Base-by-base conservation (phyloP, 2,888 invertebrate genomes). In the Vandiemenella viatica region DNA sequence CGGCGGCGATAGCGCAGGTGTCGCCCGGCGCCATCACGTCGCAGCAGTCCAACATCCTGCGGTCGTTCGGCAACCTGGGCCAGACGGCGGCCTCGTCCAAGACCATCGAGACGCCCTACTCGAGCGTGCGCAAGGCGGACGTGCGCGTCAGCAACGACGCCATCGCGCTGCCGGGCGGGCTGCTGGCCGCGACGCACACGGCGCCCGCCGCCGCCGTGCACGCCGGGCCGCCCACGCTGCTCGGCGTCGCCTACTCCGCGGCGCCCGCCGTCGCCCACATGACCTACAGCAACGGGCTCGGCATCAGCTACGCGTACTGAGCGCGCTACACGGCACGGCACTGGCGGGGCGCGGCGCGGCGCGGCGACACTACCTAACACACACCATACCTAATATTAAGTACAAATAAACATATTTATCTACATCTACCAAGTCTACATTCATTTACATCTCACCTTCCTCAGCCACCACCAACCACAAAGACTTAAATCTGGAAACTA, bases 61-160 rank as follows among this genome's bases (percentile, higher is more conserved):
- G 79, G 53, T 72, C 74, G 42, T 76, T 72, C 50, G 82, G 78
- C 55, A 82, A 82, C 62, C 67, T 82, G 54, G 80, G 79, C 52
- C 65, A 66, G 53, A 19, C 19, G 20, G 42, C 19, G 42, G 17
- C 13, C 42, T 42, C n/a, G 18, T 71, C 76, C 13, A 82, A 81
- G 62, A 74, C 77, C 51, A 74, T 81, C 56, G 77, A 79, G 63
- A 81, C 82, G 2, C 81, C 82, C 5, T 82, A 74, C 70, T 80
- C 80, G 42, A 79, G 77, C 61, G 79, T 79, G 37, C 76, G 78
- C 59, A 81, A 80, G 60, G 68, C 78, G 17, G 80, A 81, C 60
- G 74, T 80, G 19, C 75, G 80, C n/a, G 76, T 81, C 16, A 77
- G 75, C 65, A 82, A 79, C 65, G 78, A 78, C n/a, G 76, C 48